Base-by-base conservation (phyloP, 1,140 invertebrate species). In the Argopecten irradians region DNA sequence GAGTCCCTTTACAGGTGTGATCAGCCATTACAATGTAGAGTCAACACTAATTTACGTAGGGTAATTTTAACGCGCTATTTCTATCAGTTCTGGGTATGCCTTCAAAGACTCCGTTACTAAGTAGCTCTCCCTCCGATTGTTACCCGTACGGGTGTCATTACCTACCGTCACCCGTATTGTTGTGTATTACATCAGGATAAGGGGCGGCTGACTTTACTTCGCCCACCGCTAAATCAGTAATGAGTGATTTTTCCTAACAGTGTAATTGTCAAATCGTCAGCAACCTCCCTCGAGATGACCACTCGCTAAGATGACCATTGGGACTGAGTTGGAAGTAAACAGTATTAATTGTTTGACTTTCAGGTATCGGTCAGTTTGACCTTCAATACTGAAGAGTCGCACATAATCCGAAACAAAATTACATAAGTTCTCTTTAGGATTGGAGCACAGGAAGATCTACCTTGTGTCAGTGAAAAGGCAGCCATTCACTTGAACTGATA, bases 311-410 rank as follows among this genome's bases (percentile, higher is more conserved):
- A 28, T n/a, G n/a, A n/a, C 55, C 55, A 7, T 28, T 71, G 55
- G 55, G 16, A n/a, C n/a, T 71, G 22, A 71, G 28, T 71, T 28
- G 22, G 55, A 28, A 28, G 55, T 71, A 71, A 71, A 71, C 55
- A 71, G 55, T 71, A n/a, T n/a, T 71, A 71, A 71, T 71, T 71
- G 55, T 71, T 71, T 71, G 55, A 71, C 55, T 71, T 71, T 71
- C n/a, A 71, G 22, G 19, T n/a, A 71, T 16, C n/a, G 55, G 55
- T 71, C 55, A 71, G 55, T 71, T 71, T 71, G 55, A 71, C 55
- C 55, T 71, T 71, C 55, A 71, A 71, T 2, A n/a, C 19, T 71
- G n/a, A n/a, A 71, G 22, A 11, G n/a, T 11, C 5, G 22, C 28
- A 71, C 55, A 71, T 71, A 71, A 71, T 22, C 55, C n/a, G 22